phyloP scores from a whole-genome alignment of 1,140 invertebrate genomes.

The Solenopsis invicta region DNA sequence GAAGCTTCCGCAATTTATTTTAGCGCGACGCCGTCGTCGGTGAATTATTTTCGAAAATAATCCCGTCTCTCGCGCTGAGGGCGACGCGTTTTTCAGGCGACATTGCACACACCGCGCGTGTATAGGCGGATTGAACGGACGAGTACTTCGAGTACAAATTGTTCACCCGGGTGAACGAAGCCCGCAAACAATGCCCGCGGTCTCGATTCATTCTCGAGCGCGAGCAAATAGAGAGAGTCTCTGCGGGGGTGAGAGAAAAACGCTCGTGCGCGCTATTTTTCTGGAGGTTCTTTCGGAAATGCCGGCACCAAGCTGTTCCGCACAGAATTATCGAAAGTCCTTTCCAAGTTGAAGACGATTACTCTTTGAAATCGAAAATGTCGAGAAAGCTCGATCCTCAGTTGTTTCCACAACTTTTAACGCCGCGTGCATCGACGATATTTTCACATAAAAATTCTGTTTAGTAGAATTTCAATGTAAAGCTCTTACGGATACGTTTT shows the following conservation, averaged over 20 bases:
- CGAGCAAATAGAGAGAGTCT: slow-evolving; percentile 19
- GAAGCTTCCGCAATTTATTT: slow-evolving; percentile 3
- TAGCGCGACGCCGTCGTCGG: background rate
- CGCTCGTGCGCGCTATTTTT: slow-evolving; percentile 1
- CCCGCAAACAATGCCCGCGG: slow-evolving; percentile 27
- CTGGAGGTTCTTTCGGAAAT: background rate
- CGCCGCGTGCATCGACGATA: background rate
- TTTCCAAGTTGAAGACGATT: background rate
- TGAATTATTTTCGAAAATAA: slow-evolving; percentile 24
- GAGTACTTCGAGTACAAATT: slow-evolving; percentile 16
- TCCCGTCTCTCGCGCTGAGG: background rate
- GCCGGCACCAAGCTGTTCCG: background rate
- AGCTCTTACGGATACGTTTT: background rate
- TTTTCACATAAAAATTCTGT: background rate
- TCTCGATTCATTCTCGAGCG: slow-evolving; percentile 9
- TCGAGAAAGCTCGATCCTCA: background rate
- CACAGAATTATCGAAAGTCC: too few species aligned
- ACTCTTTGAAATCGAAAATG: background rate
- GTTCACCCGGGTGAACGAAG: background rate
- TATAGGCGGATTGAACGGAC: background rate
- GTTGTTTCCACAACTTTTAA: background rate
- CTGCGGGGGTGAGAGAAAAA: background rate
- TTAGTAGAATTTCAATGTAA: background rate
- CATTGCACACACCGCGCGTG: background rate
- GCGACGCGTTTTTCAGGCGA: slow-evolving; percentile 9